Evolutionary conservation across 2,888 invertebrate genomes (phyloP).

Genomic region (Drosophila cracens): DNA sequence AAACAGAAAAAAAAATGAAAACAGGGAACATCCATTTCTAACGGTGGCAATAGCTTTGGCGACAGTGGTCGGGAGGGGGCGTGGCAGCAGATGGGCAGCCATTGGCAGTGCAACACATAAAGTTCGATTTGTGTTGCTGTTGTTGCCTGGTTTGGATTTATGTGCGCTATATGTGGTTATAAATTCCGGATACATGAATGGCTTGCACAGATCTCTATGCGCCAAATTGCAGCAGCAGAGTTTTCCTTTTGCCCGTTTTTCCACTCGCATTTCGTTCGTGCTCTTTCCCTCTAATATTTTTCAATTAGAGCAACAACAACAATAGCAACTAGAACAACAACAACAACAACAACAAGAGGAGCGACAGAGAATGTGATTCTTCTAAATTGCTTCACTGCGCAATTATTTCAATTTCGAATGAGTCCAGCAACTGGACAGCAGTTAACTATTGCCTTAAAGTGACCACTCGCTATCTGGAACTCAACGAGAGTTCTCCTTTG

Average conservation of each 20-base stretch:
- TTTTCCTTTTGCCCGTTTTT: conserved; percentile 54
- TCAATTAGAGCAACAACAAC: conserved; percentile 69
- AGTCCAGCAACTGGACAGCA: conserved; percentile 39
- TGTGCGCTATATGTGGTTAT: conserved; percentile 80
- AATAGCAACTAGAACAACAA: conserved; percentile 32
- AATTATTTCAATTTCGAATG: conserved; percentile 83
- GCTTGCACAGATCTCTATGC: conserved; percentile 74
- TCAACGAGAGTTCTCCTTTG: not conserved
- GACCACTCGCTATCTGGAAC: not conserved
- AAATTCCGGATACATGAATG: conserved; percentile 78
- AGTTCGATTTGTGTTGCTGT: conserved; percentile 68
- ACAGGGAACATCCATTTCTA: conserved; percentile 67
- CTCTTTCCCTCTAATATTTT: conserved; percentile 60
- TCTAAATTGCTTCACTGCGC: conserved; percentile 84
- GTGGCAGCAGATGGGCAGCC: conserved; percentile 70
- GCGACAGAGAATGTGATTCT: conserved; percentile 73
- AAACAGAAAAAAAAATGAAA: conserved; percentile 11
- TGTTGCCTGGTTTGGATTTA: conserved; percentile 67
- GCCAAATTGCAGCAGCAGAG: conserved; percentile 73
- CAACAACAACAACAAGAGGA: conserved; percentile 16
- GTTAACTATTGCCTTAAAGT: conserved; percentile 6
- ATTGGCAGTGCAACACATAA: conserved; percentile 79
- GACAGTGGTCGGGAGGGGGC: conserved; percentile 57
- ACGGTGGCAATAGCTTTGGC: conserved; percentile 81
- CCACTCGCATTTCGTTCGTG: conserved; percentile 42